A percentile compares a stretch with the other conserved stretches of the same genome.
Evolutionary conservation across 2,797 vertebrate genomes (phyloP).

Genomic region (Amphiprion clarkii): DNA sequence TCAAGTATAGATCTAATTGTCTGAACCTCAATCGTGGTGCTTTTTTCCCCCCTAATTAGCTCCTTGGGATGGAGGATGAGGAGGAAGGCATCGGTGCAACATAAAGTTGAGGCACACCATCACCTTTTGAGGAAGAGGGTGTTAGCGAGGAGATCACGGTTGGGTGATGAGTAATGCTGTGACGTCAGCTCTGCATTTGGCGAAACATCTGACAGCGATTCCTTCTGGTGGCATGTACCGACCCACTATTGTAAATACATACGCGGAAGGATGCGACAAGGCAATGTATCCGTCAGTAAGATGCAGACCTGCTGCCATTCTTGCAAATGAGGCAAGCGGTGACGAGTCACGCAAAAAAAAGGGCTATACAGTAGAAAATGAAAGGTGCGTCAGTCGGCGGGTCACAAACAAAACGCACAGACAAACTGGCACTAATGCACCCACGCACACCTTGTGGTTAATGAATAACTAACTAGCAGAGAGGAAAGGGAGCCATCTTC

Average conservation of each 20-base stretch:
- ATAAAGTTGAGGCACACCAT: conserved; percentile 50
- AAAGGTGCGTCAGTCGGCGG: conserved; percentile 29
- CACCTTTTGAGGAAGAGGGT: conserved; percentile 53
- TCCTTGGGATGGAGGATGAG: conserved; percentile 35
- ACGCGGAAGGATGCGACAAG: conserved; percentile 6
- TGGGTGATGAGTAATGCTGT: conserved; percentile 66
- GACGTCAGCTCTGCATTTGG: conserved; percentile 56
- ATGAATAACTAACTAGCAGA: conserved; percentile 83
- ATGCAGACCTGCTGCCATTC: neutral
- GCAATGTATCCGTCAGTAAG: conserved; percentile 7
- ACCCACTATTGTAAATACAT: conserved; percentile 26
- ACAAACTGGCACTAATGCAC: conserved; percentile 36
- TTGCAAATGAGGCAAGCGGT: conserved; percentile 10
- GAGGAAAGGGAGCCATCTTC: conserved; percentile 86
- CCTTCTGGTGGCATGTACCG: conserved; percentile 36
- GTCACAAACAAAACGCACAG: conserved; percentile 31
- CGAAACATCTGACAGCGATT: conserved; percentile 53
- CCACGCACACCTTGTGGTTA: conserved; percentile 70
- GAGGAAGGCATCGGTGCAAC: conserved; percentile 28
- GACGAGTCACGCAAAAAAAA: conserved; percentile 26
- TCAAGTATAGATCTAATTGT: conserved; percentile 61
- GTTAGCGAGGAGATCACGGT: conserved; percentile 49
- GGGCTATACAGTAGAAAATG: conserved; percentile 18
- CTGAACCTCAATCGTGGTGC: conserved; percentile 49
- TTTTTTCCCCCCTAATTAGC: conserved; percentile 53